A percentile compares a stretch with the other conserved stretches of the same genome.
These are phyloP conservation scores for Chrysomela aeneicollis DNA, from an alignment of 2,888 invertebrate genomes.

Conservation along the genomic window DNA sequence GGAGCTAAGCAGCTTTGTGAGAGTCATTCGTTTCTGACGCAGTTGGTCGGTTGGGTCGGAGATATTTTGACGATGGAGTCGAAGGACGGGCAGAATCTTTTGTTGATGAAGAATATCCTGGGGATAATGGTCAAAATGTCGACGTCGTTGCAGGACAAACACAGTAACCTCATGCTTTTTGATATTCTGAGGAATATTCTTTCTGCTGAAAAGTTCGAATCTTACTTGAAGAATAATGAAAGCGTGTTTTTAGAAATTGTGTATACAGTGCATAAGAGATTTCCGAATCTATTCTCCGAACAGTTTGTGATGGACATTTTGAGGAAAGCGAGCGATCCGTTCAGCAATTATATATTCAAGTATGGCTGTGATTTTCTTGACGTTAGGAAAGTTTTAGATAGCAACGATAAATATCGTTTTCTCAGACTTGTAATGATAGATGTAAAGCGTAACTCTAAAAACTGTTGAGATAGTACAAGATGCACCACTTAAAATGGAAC, in stretches of 20 bases:
- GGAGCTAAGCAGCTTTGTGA: slow-evolving; percentile 72
- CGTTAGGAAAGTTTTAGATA: slow-evolving; percentile 24
- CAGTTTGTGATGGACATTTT: slow-evolving; percentile 45
- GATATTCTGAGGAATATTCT: slow-evolving; percentile 33
- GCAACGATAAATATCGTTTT: slow-evolving; percentile 34
- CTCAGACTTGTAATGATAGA: slow-evolving; percentile 38
- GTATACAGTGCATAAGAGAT: slow-evolving; percentile 25
- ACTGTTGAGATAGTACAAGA: too few relatives aligned
- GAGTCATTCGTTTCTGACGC: slow-evolving; percentile 75
- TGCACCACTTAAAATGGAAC: too few relatives aligned
- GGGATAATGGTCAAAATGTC: slow-evolving; percentile 44
- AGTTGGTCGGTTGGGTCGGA: slow-evolving; percentile 65
- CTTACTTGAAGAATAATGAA: slow-evolving; percentile 22
- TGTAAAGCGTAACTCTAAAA: not conserved
- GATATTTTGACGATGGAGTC: too few relatives aligned
- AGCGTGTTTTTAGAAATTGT: slow-evolving; percentile 38
- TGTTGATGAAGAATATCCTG: slow-evolving; percentile 39
- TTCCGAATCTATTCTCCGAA: slow-evolving; percentile 21
- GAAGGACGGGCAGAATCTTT: slow-evolving; percentile 9
- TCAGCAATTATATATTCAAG: slow-evolving; percentile 55
- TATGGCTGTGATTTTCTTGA: slow-evolving; percentile 53
- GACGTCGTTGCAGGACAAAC: slow-evolving; percentile 34
- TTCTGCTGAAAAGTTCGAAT: slow-evolving; percentile 27
- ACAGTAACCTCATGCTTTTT: slow-evolving; percentile 30
- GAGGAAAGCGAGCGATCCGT: slow-evolving; percentile 49